A percentile compares a stretch with the other conserved stretches of the same genome.
Conservation (phyloP, 1,140 invertebrate genomes). For the Neodiprion virginianus region DNA sequence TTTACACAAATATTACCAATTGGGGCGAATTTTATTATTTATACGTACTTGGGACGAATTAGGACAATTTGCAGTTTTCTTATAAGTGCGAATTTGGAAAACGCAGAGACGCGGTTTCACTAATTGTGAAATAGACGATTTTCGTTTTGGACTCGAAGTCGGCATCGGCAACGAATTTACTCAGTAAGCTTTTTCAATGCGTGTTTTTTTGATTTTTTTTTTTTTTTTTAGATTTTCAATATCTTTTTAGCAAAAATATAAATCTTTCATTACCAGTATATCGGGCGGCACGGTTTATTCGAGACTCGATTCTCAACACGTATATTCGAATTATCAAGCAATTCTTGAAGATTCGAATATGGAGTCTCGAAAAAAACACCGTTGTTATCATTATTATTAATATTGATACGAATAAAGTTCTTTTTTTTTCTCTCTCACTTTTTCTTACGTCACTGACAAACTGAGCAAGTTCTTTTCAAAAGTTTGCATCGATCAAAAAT, state of each 20-base stretch:
- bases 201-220: conserved; percentile 7
- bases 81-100: no score
- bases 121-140: neutral
- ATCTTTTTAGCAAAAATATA: conserved; percentile 58
- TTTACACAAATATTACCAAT: no score
- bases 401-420: conserved; percentile 9
- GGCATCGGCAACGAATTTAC: no score
- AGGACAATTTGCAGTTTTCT: no score
- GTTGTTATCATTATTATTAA: neutral
- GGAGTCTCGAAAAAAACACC: conserved; percentile 42
- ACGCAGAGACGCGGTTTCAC: no score
- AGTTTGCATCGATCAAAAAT: no score
- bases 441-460: neutral
- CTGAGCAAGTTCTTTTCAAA: no score
- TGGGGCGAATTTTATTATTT: no score
- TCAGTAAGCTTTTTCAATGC: no score
- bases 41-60: no score
- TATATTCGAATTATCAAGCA: conserved; percentile 59
- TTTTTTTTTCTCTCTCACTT: neutral
- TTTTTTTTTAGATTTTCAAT: conserved; percentile 25
- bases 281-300: conserved; percentile 37
- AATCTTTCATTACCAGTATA: conserved; percentile 25
- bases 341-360: conserved; percentile 59
- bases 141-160: conserved; percentile 9
- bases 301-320: conserved; percentile 56